Evolutionary conservation across 1,140 invertebrate species (phyloP).

Genomic region (Pogonomyrmex californicus): DNA sequence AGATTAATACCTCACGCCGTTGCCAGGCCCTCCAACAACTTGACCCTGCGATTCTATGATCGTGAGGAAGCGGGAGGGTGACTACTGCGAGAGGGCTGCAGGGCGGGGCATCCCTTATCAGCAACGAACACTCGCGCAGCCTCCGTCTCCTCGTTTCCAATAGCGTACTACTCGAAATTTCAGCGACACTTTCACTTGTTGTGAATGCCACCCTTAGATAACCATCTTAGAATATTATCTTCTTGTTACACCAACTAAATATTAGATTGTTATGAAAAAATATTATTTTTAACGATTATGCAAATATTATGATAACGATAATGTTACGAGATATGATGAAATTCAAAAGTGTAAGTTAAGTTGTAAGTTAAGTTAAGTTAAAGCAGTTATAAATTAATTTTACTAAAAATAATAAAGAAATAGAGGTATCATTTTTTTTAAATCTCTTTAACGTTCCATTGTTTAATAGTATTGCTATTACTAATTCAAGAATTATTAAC

Average conservation of each 20-base stretch:
- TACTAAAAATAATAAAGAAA: background rate
- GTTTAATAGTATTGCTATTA: background rate
- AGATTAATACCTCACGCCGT: conserved; percentile 80
- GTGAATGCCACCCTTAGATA: conserved; percentile 61
- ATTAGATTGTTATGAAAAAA: background rate
- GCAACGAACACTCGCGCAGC: conserved; percentile 80
- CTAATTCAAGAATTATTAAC: background rate
- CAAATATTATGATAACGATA: background rate
- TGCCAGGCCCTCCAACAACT: conserved; percentile 68
- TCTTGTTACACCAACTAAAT: conserved; percentile 16
- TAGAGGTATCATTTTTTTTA: too few species aligned
- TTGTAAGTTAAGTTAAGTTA: background rate
- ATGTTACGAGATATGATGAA: background rate
- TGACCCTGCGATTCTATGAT: conserved; percentile 73
- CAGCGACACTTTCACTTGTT: conserved; percentile 48
- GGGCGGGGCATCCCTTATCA: conserved; percentile 81
- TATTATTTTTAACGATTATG: background rate
- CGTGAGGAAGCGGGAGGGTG: conserved; percentile 49
- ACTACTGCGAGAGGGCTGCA: conserved; percentile 55
- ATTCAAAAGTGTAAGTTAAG: background rate
- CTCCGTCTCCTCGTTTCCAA: conserved; percentile 65
- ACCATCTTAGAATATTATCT: conserved; percentile 60
- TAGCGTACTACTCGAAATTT: conserved; percentile 52
- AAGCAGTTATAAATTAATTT: conserved; percentile 1
- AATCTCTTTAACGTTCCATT: background rate